phyloP scores from a whole-genome alignment of 1,140 invertebrate genomes.

The Cydia amplana region DNA sequence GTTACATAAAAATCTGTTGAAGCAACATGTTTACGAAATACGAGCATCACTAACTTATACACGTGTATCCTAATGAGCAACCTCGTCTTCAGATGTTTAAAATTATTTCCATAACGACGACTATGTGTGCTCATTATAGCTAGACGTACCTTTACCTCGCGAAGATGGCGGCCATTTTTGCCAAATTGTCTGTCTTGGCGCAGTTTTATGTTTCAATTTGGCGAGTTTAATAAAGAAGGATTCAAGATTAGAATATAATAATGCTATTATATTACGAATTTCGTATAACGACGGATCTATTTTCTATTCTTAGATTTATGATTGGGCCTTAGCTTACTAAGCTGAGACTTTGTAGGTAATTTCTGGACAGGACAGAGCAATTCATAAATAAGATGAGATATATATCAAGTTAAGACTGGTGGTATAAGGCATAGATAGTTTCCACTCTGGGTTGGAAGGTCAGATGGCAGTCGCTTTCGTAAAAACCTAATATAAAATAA shows the following conservation, averaged over 20 bases:
- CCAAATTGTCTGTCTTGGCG: not conserved
- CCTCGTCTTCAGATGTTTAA: slow-evolving; percentile 7
- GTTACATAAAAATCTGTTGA: slow-evolving; percentile 1
- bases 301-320: not conserved
- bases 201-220: slow-evolving; percentile 17
- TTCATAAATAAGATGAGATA: no score
- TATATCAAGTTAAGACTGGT: no score
- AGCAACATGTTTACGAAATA: slow-evolving; percentile 2
- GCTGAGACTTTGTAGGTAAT: no score
- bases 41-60: not conserved
- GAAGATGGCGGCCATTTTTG: not conserved
- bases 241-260: not conserved
- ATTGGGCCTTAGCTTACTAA: no score
- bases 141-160: not conserved
- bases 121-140: not conserved
- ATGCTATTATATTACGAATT: not conserved
- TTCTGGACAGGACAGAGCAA: no score
- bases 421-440: no score
- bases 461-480: no score
- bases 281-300: not conserved
- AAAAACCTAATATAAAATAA: no score
- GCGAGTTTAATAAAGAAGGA: not conserved
- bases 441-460: no score
- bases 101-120: slow-evolving; percentile 8
- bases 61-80: not conserved